Evolutionary conservation across 1,140 invertebrate species (phyloP), one percentile per base, ranked within the genome.

Genomic region (Dreissena polymorpha): DNA sequence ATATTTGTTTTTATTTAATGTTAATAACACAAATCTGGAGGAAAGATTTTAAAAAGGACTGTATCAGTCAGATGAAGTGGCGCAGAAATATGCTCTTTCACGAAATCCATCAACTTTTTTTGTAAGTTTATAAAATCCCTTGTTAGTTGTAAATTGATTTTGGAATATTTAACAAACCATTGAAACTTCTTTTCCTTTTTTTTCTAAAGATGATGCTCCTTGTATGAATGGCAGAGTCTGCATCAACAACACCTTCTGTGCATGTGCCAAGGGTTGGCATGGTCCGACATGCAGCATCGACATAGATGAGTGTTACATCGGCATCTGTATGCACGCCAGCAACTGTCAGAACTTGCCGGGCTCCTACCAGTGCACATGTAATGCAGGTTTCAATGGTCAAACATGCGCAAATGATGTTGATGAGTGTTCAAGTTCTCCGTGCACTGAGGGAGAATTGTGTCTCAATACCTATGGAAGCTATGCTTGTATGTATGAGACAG

Each of bases 241-340:
- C 72, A 10, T 23, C 2, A 23, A 55, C 21, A 50, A 57, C 5
- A 49, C 71, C 39, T n/a, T 0, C 14, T 80, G 78, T 69, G 49
- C 18, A 12, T 80, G 78, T 51, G n/a, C 63, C 49, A n/a, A 25
- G 8, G 78, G 78, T 25, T 80, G 23, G n/a, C 71, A 53, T 0
- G 78, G 78, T 51, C 53, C 8, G 53, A 82, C 67, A n/a, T 87
- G 86, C 57, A 57, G 67, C 23, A 55, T 39, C 49, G 89, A 89
- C 81, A 85, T 90, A 27, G 77, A 91, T 82, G 90, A 90, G 70
- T 91, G 89, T 83, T 95, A 95, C 79, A 70, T 29, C 13, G 85
- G 79, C 57, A 87, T 86, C 1, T 90, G 88, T 67, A 57, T 76
- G 10, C 84, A 85, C 14, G 88, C 87, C 29, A 85, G 77, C 25